Percentiles rank a stretch among this genome's conserved stretches.
These are phyloP conservation scores for Agriopis marginaria DNA, from an alignment of 2,888 invertebrate species.

Conservation along the genomic window DNA sequence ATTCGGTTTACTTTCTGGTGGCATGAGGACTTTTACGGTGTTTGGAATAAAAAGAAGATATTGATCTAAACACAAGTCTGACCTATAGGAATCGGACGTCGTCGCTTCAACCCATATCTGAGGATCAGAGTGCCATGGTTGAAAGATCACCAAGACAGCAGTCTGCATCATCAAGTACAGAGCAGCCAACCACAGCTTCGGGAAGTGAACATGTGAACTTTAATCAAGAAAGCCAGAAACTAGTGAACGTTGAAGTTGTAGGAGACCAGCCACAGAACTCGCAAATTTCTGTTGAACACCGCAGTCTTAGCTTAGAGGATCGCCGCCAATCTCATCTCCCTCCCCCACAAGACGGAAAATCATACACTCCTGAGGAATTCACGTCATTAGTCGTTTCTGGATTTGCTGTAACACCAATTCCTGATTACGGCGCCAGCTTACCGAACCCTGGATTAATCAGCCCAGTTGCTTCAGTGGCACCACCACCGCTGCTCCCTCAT, in stretches of 20 bases:
- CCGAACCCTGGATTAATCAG: slow-evolving; percentile 9
- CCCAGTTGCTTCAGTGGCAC: slow-evolving; percentile 19
- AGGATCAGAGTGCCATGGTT: slow-evolving; percentile 38
- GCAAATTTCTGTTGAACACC: slow-evolving; percentile 41
- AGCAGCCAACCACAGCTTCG: slow-evolving; percentile 26
- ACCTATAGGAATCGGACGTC: slow-evolving; percentile 47
- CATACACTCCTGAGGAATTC: slow-evolving; percentile 47
- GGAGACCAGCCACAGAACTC: slow-evolving; percentile 19
- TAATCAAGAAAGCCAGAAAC: slow-evolving; percentile 36
- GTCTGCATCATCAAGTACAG: slow-evolving; percentile 11
- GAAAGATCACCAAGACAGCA: slow-evolving; percentile 39
- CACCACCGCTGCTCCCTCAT: slow-evolving; percentile 12
- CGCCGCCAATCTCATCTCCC: slow-evolving; percentile 40
- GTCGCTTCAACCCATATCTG: slow-evolving; percentile 40
- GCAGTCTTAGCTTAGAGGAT: slow-evolving; percentile 43
- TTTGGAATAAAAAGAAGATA: slow-evolving; percentile 42
- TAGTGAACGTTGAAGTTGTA: slow-evolving; percentile 33
- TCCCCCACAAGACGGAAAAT: slow-evolving; percentile 44
- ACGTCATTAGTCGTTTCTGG: slow-evolving; percentile 44
- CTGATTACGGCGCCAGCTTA: slow-evolving; percentile 28
- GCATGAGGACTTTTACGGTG: slow-evolving; percentile 43
- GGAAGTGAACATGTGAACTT: slow-evolving; percentile 15
- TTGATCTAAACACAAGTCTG: slow-evolving; percentile 42
- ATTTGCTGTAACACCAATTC: slow-evolving; percentile 44
- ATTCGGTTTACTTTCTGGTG: slow-evolving; percentile 38